phyloP scores from a whole-genome alignment of 2,888 invertebrate genomes.

The Lamellibrachia satsuma region DNA sequence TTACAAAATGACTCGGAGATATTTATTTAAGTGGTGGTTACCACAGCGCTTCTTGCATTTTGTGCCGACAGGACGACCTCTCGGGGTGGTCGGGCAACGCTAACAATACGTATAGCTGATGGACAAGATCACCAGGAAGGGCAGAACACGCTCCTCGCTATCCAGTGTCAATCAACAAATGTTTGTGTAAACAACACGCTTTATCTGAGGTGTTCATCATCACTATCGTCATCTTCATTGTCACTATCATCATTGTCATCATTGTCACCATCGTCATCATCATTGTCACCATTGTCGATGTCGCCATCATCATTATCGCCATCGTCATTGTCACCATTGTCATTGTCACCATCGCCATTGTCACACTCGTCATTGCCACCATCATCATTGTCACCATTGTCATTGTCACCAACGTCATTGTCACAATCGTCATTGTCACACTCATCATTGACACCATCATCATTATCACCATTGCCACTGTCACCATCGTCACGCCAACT shows the following conservation, averaged over 20 bases:
- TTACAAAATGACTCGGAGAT: not conserved
- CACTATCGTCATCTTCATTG: not conserved
- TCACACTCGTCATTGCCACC: conserved; percentile 27
- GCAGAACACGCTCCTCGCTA: not conserved
- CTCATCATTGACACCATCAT: conserved; percentile 34
- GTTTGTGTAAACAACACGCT: not conserved
- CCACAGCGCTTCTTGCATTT: not conserved
- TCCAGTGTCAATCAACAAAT: not conserved
- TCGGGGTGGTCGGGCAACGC: not conserved
- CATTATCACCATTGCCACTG: conserved; percentile 23
- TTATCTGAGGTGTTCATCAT: not conserved
- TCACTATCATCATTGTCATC: not conserved
- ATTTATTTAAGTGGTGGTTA: not conserved
- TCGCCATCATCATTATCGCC: too few relatives aligned
- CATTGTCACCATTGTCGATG: not conserved
- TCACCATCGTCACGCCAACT: conserved; percentile 32
- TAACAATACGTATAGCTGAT: not conserved
- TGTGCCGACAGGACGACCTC: not conserved
- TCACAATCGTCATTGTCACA: conserved; percentile 33
- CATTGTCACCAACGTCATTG: conserved; percentile 32
- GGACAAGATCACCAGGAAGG: not conserved
- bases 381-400: conserved; percentile 34
- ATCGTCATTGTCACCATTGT: too few relatives aligned
- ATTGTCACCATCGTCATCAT: not conserved
- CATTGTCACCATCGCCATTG: conserved; percentile 26